phyloP scores from a whole-genome alignment of 1,140 invertebrate genomes.

The Saccostrea glomerata region DNA sequence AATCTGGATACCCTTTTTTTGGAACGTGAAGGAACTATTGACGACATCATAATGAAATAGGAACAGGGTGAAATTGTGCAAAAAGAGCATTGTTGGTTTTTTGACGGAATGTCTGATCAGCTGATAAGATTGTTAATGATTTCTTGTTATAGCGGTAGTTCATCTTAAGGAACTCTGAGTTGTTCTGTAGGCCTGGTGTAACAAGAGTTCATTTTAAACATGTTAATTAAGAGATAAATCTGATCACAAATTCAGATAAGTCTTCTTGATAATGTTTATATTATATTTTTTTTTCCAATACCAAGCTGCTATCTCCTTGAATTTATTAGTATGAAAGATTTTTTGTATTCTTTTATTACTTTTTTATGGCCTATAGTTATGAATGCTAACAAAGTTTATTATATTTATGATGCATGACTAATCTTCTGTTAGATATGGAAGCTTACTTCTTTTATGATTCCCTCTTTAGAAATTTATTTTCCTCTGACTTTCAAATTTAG shows the following conservation, averaged over 20 bases:
- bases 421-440: neutral
- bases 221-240: constrained; percentile 18
- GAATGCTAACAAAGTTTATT: neutral
- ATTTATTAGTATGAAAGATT: neutral
- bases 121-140: constrained; percentile 29
- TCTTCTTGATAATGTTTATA: neutral
- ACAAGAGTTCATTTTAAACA: neutral
- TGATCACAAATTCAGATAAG: constrained; percentile 19
- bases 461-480: neutral
- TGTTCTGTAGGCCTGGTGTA: neutral
- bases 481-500: neutral
- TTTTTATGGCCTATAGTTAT: neutral
- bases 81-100: neutral
- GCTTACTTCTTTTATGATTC: neutral
- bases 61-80: constrained; percentile 29
- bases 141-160: neutral
- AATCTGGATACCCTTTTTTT: neutral
- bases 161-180: neutral
- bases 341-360: neutral
- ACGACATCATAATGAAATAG: neutral
- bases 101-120: constrained; percentile 14
- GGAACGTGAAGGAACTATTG: neutral
- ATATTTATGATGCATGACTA: constrained; percentile 6
- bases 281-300: neutral
- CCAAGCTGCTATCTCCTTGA: neutral